Evolutionary conservation across 2,797 vertebrate species (phyloP), one percentile per base, ranked within the genome.

Genomic region (Morelia viridis): DNA sequence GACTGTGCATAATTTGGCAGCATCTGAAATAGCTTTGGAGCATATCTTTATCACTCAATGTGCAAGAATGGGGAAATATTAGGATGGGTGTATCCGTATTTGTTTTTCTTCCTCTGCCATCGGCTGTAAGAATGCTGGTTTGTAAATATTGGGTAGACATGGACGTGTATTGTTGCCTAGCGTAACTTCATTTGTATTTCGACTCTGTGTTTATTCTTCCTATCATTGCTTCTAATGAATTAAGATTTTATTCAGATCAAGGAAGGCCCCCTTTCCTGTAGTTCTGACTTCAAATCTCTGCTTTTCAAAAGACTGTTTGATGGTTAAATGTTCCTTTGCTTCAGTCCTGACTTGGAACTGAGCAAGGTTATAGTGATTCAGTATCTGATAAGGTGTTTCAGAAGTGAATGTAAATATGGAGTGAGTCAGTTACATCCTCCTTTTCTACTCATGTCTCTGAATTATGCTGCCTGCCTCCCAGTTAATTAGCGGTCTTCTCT

Each of bases 381-480:
- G 31, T 83, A 57, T 22, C 58, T 60, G 35, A 85, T 46, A 85
- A 92, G 80, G 76, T 65, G 5, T 85, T 92, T 85, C 50, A 65
- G 58, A 86, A 89, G 80, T 3, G 41, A 28, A 61, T 26, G 35
- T 53, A 85, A 68, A 58, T 58, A 68, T 22, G 53, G 60, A 84
- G 58, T 28, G 50, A 85, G 62, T 46, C 26, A 89, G 85, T 89
- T 65, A 9, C 10, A 11, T 64, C 8, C 35, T 50, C 85, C 3
- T 2, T 85, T 89, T 89, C 61, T 62, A 24, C 28, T 53, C 19
- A 9, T 53, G 71, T 83, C 90, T 65, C 76, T 90, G 93, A 22
- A 89, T 93, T 94, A 94, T 88, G 91, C 93, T 92, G 85, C 58
- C 93, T 89, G 92, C 89, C 19, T 84, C 91, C 90, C 93, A 87